phyloP scores from a whole-genome alignment of 2,888 invertebrate species.

The Drosophila atripex region DNA sequence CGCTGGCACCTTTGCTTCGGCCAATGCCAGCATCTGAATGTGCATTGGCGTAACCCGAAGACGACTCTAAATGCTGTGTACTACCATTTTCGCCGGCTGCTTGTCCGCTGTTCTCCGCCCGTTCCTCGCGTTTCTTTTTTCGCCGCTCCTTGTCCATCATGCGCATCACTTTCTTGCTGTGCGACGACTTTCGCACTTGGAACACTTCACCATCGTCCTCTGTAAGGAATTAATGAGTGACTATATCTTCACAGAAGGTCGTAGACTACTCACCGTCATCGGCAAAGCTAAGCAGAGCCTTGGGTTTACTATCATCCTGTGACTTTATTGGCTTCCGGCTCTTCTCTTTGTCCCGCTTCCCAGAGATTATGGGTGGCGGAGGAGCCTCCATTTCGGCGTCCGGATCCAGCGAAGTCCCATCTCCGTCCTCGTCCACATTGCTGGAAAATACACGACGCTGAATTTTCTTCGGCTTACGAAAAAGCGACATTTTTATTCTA shows the following conservation, averaged over 20 bases:
- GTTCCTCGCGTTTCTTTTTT: conserved; percentile 81
- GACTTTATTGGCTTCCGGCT: conserved; percentile 59
- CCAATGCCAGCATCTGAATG: conserved; percentile 19
- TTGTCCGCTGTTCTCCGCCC: conserved; percentile 56
- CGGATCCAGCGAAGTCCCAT: conserved; percentile 81
- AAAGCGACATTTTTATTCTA: conserved; percentile 88
- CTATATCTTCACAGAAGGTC: background rate
- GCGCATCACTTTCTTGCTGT: conserved; percentile 94
- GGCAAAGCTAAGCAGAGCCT: conserved; percentile 91
- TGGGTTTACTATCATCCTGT: conserved; percentile 83
- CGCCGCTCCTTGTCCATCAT: conserved; percentile 91
- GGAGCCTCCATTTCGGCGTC: conserved; percentile 69
- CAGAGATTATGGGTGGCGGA: conserved; percentile 57
- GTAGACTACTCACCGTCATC: conserved; percentile 86
- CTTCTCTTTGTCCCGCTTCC: conserved; percentile 65
- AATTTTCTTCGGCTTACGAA: conserved; percentile 94
- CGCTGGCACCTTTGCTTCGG: conserved; percentile 30
- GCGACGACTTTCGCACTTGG: conserved; percentile 97
- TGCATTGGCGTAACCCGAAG: conserved; percentile 39
- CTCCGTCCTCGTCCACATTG: conserved; percentile 88
- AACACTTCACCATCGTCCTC: conserved; percentile 94
- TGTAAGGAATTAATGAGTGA: conserved; percentile 57
- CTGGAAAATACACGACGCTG: conserved; percentile 90
- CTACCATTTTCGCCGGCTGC: conserved; percentile 62
- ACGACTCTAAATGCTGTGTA: conserved; percentile 73